Base-by-base conservation (phyloP, 2,888 invertebrate genomes). In the Acleris sparsana region DNA sequence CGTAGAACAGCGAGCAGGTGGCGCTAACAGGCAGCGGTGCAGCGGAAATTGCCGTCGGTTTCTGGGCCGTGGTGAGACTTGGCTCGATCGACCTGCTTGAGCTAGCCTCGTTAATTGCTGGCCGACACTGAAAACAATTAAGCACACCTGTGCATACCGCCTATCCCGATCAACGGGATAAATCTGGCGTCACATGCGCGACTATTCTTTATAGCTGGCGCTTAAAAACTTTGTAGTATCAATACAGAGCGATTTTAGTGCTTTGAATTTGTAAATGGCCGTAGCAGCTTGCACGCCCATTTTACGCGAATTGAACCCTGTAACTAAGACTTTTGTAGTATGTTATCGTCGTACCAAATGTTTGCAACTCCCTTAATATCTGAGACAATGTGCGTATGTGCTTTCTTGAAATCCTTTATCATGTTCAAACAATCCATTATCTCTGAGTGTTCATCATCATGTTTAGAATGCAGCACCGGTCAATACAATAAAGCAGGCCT, bases 31-130 rank as follows among this genome's bases (percentile, higher is more conserved):
- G 79, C 75, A 66, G 69, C 79, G 74, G 79, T 83, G 84, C 79
- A 83, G 71, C 85, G 87, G 87, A 87, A 85, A 88, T 88, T 88
- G 83, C 83, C 80, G 80, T 79, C 83, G 81, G 80, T 77, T 62
- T 66, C 77, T 76, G 77, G 73, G 62, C 74, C 58, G 68, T 56
- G 69, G 73, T 75, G 76, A 71, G 79, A 82, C 79, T 83, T 80
- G 80, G 80, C 70, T 69, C 68, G 70, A 74, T 75, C 76, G 75
- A 73, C 69, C 75, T 79, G 75, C 75, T 73, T 64, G 69, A 73
- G 71, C 76, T 75, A 57, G 70, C 75, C 77, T 75, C 78, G 80
- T 82, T 86, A 85, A 85, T 85, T 84, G 81, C 82, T 78, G 75
- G 79, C 75, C 77, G 77, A 80, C 80, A 83, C 79, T 78, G 79